Conservation (phyloP, 2,113 vertebrate genomes). For the Suricata suricatta region DNA sequence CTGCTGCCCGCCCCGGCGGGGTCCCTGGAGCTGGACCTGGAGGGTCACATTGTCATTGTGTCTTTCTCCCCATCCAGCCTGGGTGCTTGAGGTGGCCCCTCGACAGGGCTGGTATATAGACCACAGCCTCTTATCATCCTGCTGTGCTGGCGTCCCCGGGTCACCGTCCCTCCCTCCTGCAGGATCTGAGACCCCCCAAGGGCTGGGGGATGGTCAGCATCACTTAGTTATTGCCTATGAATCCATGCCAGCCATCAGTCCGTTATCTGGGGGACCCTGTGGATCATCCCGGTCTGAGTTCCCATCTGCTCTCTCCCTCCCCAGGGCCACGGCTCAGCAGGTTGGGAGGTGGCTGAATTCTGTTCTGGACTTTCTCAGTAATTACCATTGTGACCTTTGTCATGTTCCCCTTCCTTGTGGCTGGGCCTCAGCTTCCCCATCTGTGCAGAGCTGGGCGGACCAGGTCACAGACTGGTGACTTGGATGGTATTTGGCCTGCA, state of each 20-base stretch:
- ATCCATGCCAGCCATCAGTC: neutral
- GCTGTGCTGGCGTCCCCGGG: neutral
- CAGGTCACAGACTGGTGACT: neutral
- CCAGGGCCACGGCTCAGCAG: neutral
- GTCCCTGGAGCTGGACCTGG: neutral
- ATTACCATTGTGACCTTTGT: neutral
- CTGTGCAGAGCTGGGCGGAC: neutral
- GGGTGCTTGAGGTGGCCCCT: neutral
- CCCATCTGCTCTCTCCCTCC: neutral
- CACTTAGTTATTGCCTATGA: too few species aligned
- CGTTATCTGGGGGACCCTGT: neutral
- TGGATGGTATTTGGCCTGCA: neutral
- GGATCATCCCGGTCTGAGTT: neutral
- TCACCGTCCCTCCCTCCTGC: neutral
- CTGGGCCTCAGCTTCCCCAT: neutral
- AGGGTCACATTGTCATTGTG: neutral
- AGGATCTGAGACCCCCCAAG: neutral
- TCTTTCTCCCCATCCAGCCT: neutral
- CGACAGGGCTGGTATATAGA: too few species aligned
- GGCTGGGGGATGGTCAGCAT: neutral
- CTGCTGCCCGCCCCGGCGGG: neutral
- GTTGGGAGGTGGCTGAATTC: neutral
- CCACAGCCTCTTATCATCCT: neutral
- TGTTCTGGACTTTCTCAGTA: neutral
- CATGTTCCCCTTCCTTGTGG: neutral